Evolutionary conservation across 2,888 invertebrate genomes (phyloP).

Genomic region (Drosophila mayaguana): DNA sequence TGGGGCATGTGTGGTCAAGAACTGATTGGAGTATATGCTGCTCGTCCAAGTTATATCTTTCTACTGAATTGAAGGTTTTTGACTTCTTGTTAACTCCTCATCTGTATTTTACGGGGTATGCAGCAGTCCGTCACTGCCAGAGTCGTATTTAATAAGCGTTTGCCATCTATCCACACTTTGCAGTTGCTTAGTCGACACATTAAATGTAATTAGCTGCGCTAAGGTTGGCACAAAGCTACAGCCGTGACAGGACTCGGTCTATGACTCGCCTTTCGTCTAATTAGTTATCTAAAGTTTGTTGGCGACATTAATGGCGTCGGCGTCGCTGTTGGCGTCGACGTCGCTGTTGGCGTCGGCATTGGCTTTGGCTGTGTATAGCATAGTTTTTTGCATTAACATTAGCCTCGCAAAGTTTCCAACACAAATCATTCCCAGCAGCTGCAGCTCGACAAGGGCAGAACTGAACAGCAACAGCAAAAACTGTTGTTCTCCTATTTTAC

Average conservation of each 20-base stretch:
- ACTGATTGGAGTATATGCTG: background rate
- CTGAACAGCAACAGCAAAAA: constrained; percentile 30
- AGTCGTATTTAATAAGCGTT: constrained; percentile 67
- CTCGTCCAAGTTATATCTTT: background rate
- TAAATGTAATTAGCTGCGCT: constrained; percentile 78
- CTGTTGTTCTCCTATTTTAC: constrained; percentile 25
- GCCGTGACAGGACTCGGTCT: constrained; percentile 33
- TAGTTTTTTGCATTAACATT: constrained; percentile 63
- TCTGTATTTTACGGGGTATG: constrained; percentile 12
- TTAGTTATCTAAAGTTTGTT: constrained; percentile 77
- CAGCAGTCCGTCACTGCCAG: background rate
- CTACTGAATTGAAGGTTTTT: background rate
- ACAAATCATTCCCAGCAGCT: constrained; percentile 57
- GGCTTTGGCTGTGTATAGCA: constrained; percentile 50
- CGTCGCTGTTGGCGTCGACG: constrained; percentile 3
- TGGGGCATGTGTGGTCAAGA: background rate
- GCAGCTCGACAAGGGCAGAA: constrained; percentile 25
- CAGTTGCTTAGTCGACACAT: constrained; percentile 78
- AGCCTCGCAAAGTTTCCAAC: constrained; percentile 48
- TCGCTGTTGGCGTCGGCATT: background rate
- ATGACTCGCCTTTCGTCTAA: constrained; percentile 62
- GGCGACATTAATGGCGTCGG: constrained; percentile 71
- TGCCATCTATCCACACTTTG: constrained; percentile 54
- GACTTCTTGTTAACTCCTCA: background rate
- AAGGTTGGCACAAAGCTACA: constrained; percentile 71